Conservation (phyloP, 2,113 vertebrate species). For the Callipepla squamata region DNA sequence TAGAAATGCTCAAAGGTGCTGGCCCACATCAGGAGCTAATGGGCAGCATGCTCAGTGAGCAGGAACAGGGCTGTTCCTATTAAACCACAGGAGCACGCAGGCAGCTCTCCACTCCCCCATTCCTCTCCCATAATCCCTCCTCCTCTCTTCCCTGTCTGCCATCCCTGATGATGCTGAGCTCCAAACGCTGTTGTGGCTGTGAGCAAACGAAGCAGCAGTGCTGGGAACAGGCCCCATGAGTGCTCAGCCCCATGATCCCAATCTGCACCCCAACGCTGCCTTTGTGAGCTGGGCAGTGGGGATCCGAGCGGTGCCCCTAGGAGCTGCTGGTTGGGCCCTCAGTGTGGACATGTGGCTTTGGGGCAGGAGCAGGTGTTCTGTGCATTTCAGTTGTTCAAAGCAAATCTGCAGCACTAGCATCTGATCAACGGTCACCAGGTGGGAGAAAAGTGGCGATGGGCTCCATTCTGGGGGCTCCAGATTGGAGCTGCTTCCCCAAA, state of each 20-base stretch:
- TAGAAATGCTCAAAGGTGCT: neutral
- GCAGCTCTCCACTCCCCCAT: neutral
- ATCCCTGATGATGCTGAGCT: neutral
- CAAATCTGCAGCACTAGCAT: neutral
- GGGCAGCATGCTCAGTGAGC: neutral
- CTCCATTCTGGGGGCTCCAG: neutral
- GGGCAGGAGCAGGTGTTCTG: neutral
- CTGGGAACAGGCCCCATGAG: neutral
- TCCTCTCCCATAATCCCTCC: neutral
- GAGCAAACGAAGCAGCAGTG: neutral
- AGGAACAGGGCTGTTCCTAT: neutral
- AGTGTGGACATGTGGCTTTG: fast-evolving
- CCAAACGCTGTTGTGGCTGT: neutral
- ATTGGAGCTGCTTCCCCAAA: neutral
- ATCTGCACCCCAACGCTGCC: neutral
- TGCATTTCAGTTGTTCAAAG: neutral
- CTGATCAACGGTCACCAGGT: neutral
- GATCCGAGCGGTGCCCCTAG: neutral
- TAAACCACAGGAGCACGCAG: neutral
- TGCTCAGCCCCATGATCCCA: neutral
- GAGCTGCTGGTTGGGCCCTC: neutral
- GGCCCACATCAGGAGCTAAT: neutral
- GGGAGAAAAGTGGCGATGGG: neutral
- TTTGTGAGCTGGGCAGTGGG: neutral
- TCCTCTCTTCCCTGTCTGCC: neutral